These are phyloP conservation scores for Saguinus midas DNA, from an alignment of 2,113 vertebrate species.

Conservation along the genomic window DNA sequence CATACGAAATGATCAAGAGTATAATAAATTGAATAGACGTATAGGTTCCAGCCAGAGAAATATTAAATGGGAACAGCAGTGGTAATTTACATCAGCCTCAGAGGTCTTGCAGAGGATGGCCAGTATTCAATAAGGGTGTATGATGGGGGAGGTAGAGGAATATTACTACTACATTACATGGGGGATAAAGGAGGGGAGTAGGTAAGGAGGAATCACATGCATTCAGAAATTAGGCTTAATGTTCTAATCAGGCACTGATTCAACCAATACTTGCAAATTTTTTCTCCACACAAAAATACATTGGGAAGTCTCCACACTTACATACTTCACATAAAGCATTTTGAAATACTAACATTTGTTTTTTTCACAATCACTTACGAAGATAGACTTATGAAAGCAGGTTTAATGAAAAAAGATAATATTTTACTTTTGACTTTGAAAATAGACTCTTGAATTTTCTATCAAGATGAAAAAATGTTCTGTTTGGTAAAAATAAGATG, in stretches of 20 bases:
- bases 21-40: background rate
- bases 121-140: background rate
- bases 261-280: background rate
- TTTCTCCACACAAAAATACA: background rate
- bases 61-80: background rate
- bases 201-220: background rate
- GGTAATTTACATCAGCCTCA: background rate
- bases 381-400: background rate
- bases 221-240: background rate
- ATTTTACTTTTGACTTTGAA: background rate
- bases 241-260: fast-evolving
- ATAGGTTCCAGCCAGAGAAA: background rate
- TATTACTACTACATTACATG: no score
- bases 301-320: background rate
- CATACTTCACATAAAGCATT: background rate
- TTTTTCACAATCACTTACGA: background rate
- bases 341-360: background rate
- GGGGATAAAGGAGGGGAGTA: background rate
- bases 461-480: background rate
- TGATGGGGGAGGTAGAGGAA: background rate
- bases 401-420: background rate
- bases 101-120: background rate
- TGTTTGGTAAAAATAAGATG: background rate
- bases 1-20: background rate
- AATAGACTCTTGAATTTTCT: background rate